These are phyloP conservation scores for Liolophura sinensis DNA, from an alignment of 1,140 invertebrate species.

Conservation along the genomic window DNA sequence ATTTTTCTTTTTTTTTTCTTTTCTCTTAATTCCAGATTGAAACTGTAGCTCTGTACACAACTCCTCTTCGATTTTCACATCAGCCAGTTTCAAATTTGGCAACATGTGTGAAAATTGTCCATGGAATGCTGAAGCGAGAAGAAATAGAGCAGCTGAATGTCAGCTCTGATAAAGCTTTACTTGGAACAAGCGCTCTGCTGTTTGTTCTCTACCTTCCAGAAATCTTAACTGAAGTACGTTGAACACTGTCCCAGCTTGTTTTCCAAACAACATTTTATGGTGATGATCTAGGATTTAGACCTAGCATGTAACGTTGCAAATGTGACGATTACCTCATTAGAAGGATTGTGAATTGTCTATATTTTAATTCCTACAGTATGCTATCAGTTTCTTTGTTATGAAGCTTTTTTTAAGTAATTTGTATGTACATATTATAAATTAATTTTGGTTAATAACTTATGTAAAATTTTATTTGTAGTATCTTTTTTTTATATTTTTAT, in stretches of 20 bases:
- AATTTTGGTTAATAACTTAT: no score
- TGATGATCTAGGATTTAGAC: no score
- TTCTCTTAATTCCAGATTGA: conserved; percentile 28
- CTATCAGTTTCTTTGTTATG: no score
- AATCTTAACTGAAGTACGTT: no score
- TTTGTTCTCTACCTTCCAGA: conserved; percentile 32
- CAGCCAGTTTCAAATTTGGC: conserved; percentile 11
- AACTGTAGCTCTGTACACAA: conserved; percentile 39
- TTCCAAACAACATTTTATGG: no score
- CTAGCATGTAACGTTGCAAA: no score
- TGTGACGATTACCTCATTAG: no score
- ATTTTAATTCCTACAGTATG: no score
- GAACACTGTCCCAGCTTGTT: no score
- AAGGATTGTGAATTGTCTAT: no score
- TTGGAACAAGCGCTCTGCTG: conserved; percentile 35
- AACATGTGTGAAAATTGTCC: conserved; percentile 35
- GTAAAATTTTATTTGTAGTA: not conserved
- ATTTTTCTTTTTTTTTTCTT: no score
- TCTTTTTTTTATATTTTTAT: not conserved
- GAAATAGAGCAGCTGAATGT: conserved; percentile 11
- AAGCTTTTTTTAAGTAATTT: not conserved
- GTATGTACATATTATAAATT: conserved; percentile 20
- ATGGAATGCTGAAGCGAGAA: conserved; percentile 19
- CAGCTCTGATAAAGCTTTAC: conserved; percentile 19
- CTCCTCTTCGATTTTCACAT: conserved; percentile 8